Evolutionary conservation across 1,140 invertebrate species (phyloP).

Genomic region (Drosophila pseudoananassae): DNA sequence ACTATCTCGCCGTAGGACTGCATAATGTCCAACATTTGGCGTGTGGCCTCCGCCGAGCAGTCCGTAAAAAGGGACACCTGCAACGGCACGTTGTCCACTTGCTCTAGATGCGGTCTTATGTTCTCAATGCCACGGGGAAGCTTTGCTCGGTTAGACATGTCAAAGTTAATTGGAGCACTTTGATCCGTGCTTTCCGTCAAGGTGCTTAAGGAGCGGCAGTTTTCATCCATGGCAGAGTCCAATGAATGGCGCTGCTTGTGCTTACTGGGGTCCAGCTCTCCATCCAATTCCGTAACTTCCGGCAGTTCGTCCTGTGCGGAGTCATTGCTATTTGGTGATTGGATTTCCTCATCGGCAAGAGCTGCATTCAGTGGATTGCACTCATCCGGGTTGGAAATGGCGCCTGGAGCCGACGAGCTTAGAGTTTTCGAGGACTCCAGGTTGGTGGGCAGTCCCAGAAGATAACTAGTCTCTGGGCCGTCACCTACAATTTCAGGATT

Average conservation of each 20-base stretch:
- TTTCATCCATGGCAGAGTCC: slow-evolving; percentile 87
- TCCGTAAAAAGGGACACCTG: slow-evolving; percentile 98
- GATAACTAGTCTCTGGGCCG: slow-evolving; percentile 59
- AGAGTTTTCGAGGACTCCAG: slow-evolving; percentile 89
- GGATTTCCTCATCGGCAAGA: slow-evolving; percentile 7
- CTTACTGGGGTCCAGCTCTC: slow-evolving; percentile 28
- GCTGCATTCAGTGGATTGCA: slow-evolving; percentile 37
- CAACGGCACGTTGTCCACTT: slow-evolving; percentile 98
- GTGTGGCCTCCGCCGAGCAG: slow-evolving; percentile 94
- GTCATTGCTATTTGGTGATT: slow-evolving; percentile 15
- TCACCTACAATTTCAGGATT: slow-evolving; percentile 69
- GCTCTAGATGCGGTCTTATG: slow-evolving; percentile 96
- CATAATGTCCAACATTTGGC: slow-evolving; percentile 97
- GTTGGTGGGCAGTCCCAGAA: slow-evolving; percentile 83
- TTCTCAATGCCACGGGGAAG: slow-evolving; percentile 98
- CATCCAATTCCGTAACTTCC: slow-evolving; percentile 18
- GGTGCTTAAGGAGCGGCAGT: slow-evolving; percentile 91
- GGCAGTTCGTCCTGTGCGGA: neutral
- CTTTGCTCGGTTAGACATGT: slow-evolving; percentile 96
- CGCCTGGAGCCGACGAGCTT: slow-evolving; percentile 93
- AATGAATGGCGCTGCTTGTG: slow-evolving; percentile 72
- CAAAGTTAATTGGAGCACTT: slow-evolving; percentile 94
- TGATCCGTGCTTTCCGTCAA: slow-evolving; percentile 95
- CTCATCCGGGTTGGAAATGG: slow-evolving; percentile 90
- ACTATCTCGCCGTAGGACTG: slow-evolving; percentile 96